A percentile compares a stretch with the other conserved stretches of the same genome.
These are phyloP conservation scores for Monodelphis domestica DNA, from an alignment of 2,797 vertebrate genomes.

Conservation along the genomic window DNA sequence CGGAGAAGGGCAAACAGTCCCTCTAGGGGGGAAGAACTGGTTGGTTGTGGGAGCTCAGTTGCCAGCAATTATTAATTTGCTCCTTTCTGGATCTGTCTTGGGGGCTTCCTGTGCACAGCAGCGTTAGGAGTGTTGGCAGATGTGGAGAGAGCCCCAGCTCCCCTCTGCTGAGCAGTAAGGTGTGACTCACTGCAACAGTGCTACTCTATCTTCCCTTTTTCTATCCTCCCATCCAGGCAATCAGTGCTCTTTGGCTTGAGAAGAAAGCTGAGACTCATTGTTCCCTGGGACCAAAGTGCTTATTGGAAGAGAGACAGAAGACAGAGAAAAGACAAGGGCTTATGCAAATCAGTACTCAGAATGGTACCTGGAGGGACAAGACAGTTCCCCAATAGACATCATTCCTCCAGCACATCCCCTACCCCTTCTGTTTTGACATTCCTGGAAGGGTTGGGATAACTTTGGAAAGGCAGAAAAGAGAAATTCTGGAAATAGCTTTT, in stretches of 20 bases:
- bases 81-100: constrained; percentile 81
- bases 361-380: constrained; percentile 2
- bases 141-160: constrained; percentile 82
- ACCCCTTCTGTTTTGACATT: background rate
- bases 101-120: constrained; percentile 75
- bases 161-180: constrained; percentile 83
- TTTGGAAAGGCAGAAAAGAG: background rate
- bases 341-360: constrained; percentile 81
- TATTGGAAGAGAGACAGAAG: constrained; percentile 69
- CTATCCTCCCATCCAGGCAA: constrained; percentile 75
- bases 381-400: background rate
- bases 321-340: constrained; percentile 80
- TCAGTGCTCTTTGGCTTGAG: constrained; percentile 75
- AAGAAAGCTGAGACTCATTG: constrained; percentile 48
- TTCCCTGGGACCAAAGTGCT: background rate
- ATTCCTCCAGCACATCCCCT: background rate
- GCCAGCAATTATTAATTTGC: constrained; percentile 80
- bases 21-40: constrained; percentile 68
- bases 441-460: background rate
- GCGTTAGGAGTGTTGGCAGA: constrained; percentile 85
- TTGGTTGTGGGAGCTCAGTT: constrained; percentile 70
- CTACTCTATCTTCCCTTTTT: constrained; percentile 52
- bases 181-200: constrained; percentile 79
- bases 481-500: background rate
- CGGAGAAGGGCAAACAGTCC: constrained; percentile 73